These are phyloP conservation scores for Dione vanillae DNA, from an alignment of 2,888 invertebrate species.

Conservation along the genomic window DNA sequence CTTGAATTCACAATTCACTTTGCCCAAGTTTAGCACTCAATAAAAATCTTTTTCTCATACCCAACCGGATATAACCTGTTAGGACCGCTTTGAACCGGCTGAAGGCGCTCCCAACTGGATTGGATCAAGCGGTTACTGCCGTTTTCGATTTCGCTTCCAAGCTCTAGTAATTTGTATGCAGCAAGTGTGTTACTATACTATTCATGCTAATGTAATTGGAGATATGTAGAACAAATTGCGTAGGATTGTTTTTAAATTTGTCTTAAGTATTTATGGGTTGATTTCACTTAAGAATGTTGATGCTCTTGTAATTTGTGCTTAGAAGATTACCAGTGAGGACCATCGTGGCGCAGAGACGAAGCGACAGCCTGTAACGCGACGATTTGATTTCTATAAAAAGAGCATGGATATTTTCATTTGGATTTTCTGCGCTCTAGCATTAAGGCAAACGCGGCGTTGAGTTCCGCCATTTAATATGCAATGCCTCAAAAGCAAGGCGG, in stretches of 20 bases:
- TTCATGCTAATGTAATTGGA: conserved; percentile 32
- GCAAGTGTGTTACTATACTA: conserved; percentile 33
- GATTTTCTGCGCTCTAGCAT: too few species aligned
- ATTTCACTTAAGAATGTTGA: not conserved
- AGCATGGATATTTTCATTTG: too few species aligned
- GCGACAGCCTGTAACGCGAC: too few species aligned
- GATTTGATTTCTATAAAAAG: too few species aligned
- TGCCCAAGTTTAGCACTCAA: conserved; percentile 46
- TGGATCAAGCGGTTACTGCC: conserved; percentile 38
- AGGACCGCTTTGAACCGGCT: conserved; percentile 43
- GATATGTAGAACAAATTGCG: conserved; percentile 16
- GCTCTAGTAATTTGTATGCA: conserved; percentile 37
- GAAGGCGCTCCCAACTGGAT: conserved; percentile 44
- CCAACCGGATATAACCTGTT: conserved; percentile 43
- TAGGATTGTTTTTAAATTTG: not conserved
- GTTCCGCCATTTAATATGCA: too few species aligned
- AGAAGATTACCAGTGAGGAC: too few species aligned
- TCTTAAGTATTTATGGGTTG: not conserved
- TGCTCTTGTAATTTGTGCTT: not conserved
- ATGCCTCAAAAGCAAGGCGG: too few species aligned
- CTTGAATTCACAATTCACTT: conserved; percentile 38
- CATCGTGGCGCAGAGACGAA: too few species aligned
- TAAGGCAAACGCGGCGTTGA: too few species aligned
- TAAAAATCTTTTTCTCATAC: conserved; percentile 47
- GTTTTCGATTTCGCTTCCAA: conserved; percentile 43